Evolutionary conservation across 2,888 invertebrate species (phyloP).

Genomic region (Formica aserva): DNA sequence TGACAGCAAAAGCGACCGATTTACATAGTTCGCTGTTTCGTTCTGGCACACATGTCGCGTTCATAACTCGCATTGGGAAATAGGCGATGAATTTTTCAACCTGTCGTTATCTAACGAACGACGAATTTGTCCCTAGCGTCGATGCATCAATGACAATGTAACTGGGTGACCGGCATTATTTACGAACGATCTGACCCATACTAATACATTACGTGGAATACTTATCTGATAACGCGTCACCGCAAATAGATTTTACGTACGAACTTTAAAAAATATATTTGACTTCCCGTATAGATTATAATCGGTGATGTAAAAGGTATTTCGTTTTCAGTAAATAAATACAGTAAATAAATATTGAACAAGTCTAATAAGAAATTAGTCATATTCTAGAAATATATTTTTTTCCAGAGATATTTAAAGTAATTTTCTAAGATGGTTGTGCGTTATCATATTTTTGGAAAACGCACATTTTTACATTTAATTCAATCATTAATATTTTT

Average conservation of each 20-base stretch:
- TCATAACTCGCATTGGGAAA: slow-evolving; percentile 22
- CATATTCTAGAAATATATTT: background rate
- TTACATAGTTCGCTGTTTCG: slow-evolving; percentile 13
- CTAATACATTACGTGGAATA: slow-evolving; percentile 2
- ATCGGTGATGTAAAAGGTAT: background rate
- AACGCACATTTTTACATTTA: background rate
- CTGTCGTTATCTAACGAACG: slow-evolving; percentile 25
- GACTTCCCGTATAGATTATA: slow-evolving; percentile 13
- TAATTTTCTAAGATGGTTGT: background rate
- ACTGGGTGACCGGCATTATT: slow-evolving; percentile 20
- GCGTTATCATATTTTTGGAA: background rate
- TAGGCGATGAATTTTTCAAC: slow-evolving; percentile 37
- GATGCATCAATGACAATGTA: slow-evolving; percentile 35
- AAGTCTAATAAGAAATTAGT: background rate
- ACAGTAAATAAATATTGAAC: background rate
- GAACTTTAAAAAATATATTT: slow-evolving; percentile 15
- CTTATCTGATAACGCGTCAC: slow-evolving; percentile 37
- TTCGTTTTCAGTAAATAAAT: background rate
- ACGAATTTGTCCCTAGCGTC: slow-evolving; percentile 19
- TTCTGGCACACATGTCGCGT: slow-evolving; percentile 23
- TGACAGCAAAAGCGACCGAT: background rate
- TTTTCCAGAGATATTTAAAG: background rate
- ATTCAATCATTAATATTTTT: background rate
- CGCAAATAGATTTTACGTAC: slow-evolving; percentile 29
- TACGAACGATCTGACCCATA: background rate